These are phyloP conservation scores for Xestia c-nigrum DNA, from an alignment of 2,888 invertebrate genomes.

Conservation along the genomic window DNA sequence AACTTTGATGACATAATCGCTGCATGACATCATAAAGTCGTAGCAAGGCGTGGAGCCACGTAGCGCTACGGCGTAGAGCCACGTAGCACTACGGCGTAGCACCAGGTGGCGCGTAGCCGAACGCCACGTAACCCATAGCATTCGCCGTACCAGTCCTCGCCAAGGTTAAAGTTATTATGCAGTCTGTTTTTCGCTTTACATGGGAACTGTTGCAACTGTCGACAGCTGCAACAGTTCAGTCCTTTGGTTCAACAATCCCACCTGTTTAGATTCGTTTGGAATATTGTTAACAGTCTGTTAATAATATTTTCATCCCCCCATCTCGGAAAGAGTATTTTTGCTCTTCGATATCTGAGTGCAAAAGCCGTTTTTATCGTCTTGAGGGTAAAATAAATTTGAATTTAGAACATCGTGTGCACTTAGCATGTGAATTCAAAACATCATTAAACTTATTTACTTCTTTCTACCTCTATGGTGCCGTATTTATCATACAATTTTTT, in stretches of 20 bases:
- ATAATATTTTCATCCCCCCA: too few species aligned
- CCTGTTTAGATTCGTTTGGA: not conserved
- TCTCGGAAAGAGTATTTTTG: too few species aligned
- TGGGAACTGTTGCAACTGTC: constrained; percentile 9
- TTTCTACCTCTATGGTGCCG: too few species aligned
- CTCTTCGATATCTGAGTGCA: too few species aligned
- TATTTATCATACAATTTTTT: too few species aligned
- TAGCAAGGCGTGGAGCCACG: not conserved
- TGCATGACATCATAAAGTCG: not conserved
- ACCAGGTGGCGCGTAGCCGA: not conserved
- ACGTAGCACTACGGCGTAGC: constrained; percentile 6
- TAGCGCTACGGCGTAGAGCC: constrained; percentile 2
- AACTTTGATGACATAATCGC: not conserved
- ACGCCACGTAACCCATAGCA: not conserved
- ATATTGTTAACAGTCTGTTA: not conserved
- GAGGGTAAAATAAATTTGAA: too few species aligned
- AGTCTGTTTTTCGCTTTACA: constrained; percentile 3
- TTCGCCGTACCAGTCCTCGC: not conserved
- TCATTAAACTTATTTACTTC: too few species aligned
- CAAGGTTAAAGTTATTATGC: not conserved
- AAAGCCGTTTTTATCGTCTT: too few species aligned
- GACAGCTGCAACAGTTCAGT: not conserved
- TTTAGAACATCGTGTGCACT: too few species aligned
- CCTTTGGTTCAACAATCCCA: not conserved
- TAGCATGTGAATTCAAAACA: too few species aligned